A percentile compares a stretch with the other conserved stretches of the same genome.
These are phyloP conservation scores for Coenobita brevimanus DNA, from an alignment of 1,140 invertebrate species.

Conservation along the genomic window DNA sequence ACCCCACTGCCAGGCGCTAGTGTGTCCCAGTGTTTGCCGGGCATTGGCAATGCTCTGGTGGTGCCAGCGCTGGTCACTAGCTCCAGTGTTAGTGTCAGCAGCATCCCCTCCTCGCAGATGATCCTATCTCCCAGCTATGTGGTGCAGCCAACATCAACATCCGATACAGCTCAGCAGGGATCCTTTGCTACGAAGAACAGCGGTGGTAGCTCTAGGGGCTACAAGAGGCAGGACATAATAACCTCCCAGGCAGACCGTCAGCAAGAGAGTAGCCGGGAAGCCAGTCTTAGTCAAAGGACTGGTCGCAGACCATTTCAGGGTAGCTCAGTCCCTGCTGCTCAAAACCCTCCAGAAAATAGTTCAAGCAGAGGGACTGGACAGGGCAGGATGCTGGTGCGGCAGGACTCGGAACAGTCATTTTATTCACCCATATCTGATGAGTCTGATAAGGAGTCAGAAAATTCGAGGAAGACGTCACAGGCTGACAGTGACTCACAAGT, in stretches of 20 bases:
- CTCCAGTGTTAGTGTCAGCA: background rate
- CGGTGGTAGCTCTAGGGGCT: too few species aligned
- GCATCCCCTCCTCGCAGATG: constrained; percentile 26
- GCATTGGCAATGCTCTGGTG: constrained; percentile 41
- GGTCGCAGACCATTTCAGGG: too few species aligned
- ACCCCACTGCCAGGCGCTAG: constrained; percentile 41
- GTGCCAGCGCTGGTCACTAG: constrained; percentile 41
- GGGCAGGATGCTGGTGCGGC: constrained; percentile 12
- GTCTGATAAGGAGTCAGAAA: constrained; percentile 33
- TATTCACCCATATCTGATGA: constrained; percentile 58
- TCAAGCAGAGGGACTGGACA: background rate
- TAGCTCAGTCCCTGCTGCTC: background rate
- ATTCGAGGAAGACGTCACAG: background rate
- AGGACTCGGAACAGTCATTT: constrained; percentile 36
- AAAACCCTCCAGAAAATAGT: background rate
- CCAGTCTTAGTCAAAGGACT: too few species aligned
- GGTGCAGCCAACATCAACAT: background rate
- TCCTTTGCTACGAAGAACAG: background rate
- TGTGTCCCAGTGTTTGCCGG: constrained; percentile 33
- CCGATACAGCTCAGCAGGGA: background rate
- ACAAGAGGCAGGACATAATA: background rate
- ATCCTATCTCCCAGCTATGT: constrained; percentile 11
- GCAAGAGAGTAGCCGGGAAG: too few species aligned
- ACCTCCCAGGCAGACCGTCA: too few species aligned
- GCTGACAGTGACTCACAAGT: background rate